Base-by-base conservation (phyloP, 1,140 invertebrate genomes). In the Helicoverpa armigera region DNA sequence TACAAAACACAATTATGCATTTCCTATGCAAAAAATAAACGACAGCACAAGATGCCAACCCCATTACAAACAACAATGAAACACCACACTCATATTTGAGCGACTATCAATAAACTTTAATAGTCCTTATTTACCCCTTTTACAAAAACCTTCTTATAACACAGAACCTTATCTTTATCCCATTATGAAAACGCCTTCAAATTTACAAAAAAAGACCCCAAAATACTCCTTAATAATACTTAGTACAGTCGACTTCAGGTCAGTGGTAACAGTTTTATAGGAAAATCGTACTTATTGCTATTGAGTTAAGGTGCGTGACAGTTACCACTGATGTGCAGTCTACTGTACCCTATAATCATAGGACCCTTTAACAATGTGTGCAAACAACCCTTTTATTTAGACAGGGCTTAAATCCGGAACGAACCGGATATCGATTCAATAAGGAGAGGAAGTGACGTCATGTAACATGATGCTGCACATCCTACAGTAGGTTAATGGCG, bases 361-460 rank as follows among this genome's bases (percentile, higher is more conserved):
- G 54, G 51, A 78, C 69, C 74, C 74, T 60, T 65, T 78, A 72
- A 77, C 69, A 70, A 77, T 65, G 35, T 70, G 53, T 48, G 75
- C 56, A 76, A 80, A 77, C 65, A 80, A 80, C 35, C 81, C 54
- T 61, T 82, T 80, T 83, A 65, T 83, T 83, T 83, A 83, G 54
- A 78, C 78, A 65, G 50, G 13, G 54, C 67, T 50, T 80, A 69
- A 75, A 82, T 76, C 77, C 82, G 82, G 82, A 83, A 82, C 80
- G 56, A 77, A 79, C 81, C 81, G 81, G 82, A 83, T 83, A 83
- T 83, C 51, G 82, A 51, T 83, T 83, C 61, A 72, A 80, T 82
- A 79, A 79, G 77, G 11, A 69, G 16, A 51, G 81, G 81, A 82
- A 79, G 16, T 79, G 75, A 79, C 81, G 81, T 79, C 69, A 80